These are phyloP conservation scores for Chironomus tepperi DNA, from an alignment of 1,140 invertebrate genomes.

Conservation along the genomic window DNA sequence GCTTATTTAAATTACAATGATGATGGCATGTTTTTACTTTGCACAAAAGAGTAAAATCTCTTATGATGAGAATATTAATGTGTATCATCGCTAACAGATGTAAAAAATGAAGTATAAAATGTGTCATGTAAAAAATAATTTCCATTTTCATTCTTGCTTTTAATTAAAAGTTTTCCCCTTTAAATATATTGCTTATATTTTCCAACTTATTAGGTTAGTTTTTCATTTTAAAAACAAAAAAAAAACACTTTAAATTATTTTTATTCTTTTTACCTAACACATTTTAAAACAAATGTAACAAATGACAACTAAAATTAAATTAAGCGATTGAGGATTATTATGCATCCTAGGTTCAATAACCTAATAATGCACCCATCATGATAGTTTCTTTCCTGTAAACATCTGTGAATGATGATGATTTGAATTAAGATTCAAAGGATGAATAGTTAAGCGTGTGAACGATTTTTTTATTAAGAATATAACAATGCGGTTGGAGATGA, in stretches of 20 bases:
- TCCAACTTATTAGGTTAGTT: background rate
- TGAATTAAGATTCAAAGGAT: too few relatives aligned
- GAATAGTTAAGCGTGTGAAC: background rate
- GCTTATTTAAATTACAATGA: background rate
- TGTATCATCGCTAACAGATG: constrained; percentile 10
- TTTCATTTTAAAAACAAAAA: too few relatives aligned
- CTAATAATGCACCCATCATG: background rate
- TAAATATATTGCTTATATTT: too few relatives aligned
- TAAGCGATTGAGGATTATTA: background rate
- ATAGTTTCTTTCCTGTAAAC: background rate
- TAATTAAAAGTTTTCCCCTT: background rate
- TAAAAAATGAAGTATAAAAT: background rate
- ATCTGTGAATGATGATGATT: background rate
- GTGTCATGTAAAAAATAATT: background rate
- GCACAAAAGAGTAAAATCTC: background rate
- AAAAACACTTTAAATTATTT: background rate
- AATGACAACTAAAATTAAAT: background rate
- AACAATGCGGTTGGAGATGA: background rate
- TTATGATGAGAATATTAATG: background rate
- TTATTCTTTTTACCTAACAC: background rate
- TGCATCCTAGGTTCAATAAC: background rate
- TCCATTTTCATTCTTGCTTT: background rate
- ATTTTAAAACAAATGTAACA: background rate
- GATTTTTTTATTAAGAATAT: background rate
- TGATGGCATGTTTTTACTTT: background rate